These are phyloP conservation scores for Caenorhabditis inopinata DNA, from an alignment of 1,140 invertebrate species.

Conservation along the genomic window DNA sequence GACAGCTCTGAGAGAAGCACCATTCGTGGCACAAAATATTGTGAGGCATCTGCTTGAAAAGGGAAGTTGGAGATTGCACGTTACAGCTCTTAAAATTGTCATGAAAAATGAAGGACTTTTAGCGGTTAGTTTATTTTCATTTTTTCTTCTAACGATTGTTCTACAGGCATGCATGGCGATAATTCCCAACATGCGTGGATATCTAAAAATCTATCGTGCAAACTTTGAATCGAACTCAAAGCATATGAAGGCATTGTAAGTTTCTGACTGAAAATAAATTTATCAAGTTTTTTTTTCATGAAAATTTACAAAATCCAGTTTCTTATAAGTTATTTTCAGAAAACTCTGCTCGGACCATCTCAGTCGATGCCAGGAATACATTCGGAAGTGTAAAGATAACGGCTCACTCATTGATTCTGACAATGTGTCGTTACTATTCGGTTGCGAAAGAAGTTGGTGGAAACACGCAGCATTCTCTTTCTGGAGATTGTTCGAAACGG, in stretches of 20 bases:
- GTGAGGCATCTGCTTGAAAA: neutral
- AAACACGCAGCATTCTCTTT: neutral
- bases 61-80: neutral
- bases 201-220: neutral
- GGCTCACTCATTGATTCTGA: neutral
- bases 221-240: neutral
- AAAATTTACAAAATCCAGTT: no score
- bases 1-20: neutral
- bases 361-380: neutral
- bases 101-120: neutral
- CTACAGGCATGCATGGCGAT: neutral
- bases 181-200: neutral
- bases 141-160: neutral
- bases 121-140: neutral
- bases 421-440: neutral
- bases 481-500: neutral
- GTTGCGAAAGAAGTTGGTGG: neutral
- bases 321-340: neutral
- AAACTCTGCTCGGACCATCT: neutral
- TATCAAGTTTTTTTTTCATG: no score
- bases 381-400: no score
- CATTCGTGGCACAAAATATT: neutral
- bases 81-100: neutral
- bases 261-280: neutral
- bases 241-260: neutral